A percentile compares a stretch with the other conserved stretches of the same genome.
Conservation (phyloP, 2,888 invertebrate species). For the Cephus pulcher region DNA sequence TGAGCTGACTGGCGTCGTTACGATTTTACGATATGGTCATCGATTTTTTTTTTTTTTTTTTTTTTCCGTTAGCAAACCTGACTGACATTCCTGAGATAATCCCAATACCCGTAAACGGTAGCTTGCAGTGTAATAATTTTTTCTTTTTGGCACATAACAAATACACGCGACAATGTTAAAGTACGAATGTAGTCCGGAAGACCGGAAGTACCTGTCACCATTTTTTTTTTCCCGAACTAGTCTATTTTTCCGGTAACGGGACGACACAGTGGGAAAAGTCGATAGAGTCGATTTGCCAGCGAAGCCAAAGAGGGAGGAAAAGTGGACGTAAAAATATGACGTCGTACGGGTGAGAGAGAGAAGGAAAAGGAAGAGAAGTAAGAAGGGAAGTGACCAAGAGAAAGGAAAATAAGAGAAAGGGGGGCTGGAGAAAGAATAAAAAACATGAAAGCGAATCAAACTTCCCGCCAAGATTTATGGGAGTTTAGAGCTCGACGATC, state of each 20-base stretch:
- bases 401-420: neutral
- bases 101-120: neutral
- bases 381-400: neutral
- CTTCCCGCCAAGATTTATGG: conserved; percentile 20
- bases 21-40: neutral
- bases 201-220: neutral
- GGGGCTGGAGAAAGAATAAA: neutral
- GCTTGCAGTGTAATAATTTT: neutral
- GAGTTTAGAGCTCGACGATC: conserved; percentile 22
- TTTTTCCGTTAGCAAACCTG: neutral
- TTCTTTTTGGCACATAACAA: too few relatives aligned
- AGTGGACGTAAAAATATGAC: neutral
- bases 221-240: neutral
- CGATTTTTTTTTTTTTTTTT: neutral
- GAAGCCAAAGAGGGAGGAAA: neutral
- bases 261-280: neutral
- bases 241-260: neutral
- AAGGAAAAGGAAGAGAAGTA: neutral
- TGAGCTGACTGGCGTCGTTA: neutral
- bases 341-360: neutral
- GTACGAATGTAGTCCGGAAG: neutral
- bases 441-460: conserved; percentile 19
- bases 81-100: neutral
- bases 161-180: neutral
- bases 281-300: neutral